Evolutionary conservation across 2,888 invertebrate species (phyloP).

Genomic region (Eupeodes latifasciatus): DNA sequence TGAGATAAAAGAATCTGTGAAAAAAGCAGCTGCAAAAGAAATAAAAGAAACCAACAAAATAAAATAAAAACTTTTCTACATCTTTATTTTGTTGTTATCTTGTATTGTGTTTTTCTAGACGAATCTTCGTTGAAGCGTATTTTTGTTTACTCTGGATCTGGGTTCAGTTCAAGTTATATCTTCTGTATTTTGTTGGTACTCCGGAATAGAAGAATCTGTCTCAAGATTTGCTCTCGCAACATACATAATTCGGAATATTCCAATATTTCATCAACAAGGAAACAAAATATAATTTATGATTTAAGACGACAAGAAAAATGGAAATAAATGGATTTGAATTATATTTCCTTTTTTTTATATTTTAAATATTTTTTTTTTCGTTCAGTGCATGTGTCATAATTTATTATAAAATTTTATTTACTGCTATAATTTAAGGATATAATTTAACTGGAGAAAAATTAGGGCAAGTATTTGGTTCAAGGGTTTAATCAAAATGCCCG

Average conservation of each 20-base stretch:
- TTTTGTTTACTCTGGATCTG: slow-evolving; percentile 14
- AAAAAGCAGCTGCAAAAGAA: slow-evolving; percentile 28
- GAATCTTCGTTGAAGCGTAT: not conserved
- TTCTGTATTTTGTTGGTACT: not conserved
- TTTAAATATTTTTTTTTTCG: no score
- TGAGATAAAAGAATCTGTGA: slow-evolving; percentile 23
- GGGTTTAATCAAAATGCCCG: no score
- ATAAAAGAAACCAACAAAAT: not conserved
- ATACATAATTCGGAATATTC: slow-evolving; percentile 12
- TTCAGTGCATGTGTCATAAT: no score
- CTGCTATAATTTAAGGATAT: no score
- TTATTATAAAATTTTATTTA: no score
- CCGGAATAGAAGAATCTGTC: slow-evolving; percentile 20
- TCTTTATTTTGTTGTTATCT: not conserved
- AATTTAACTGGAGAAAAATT: no score
- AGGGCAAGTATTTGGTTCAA: no score
- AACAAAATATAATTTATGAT: slow-evolving; percentile 12
- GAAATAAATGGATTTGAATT: slow-evolving; percentile 1
- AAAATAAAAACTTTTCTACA: not conserved
- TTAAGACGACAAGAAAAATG: slow-evolving; percentile 1
- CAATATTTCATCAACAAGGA: slow-evolving; percentile 24
- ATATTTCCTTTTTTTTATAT: not conserved
- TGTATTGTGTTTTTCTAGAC: not conserved
- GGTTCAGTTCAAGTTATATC: not conserved
- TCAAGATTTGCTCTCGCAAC: not conserved